Base-by-base conservation (phyloP, 1,140 invertebrate species). In the Sitophilus oryzae region DNA sequence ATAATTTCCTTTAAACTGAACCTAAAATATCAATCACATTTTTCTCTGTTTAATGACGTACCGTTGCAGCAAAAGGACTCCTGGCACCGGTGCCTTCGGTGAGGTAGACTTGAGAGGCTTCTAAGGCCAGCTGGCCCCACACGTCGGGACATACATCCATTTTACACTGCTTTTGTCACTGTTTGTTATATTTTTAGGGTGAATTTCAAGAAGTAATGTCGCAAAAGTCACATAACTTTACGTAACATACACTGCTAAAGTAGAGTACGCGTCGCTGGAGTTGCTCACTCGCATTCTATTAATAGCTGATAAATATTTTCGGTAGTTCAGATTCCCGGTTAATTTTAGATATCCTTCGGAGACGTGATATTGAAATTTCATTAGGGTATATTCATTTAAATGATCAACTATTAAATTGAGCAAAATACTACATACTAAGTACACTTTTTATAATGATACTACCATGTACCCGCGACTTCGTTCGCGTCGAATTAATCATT, bases 61-160 rank as follows among this genome's bases (percentile, higher is more conserved):
- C 88, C 79, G 88, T 90, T 66, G 79, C 81, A 35, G 85, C 84
- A 70, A 89, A 89, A 53, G 85, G 86, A 74, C 86, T 89, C 65
- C 83, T 81, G 54, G 83, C 72, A 58, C 80, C 77, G 41, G 83
- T 84, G 41, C 85, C 86, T 72, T 91, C 88, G 30, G 82, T 82
- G 59, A 89, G 78, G 71, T 89, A 90, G 54, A 90, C 85, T 72
- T 89, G 86, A 60, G 85, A 86, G 25, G 86, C 86, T 72, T 91
- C 88, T 34, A 90, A 75, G 44, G 88, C 86, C 58, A 90, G 74
- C 71, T 91, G 87, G 52, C 86, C 85, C 88, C 87, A 90, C 60
- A 89, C 80, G 72, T 88, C 82, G 21, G 79, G 77, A 34, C 75
- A 73, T 41, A 81, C 74, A 76, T 82, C 81, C 81, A 82, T 83